Evolutionary conservation across 2,888 invertebrate species (phyloP), one percentile per base, ranked within the genome.

Genomic region (Iselma pallidipennis): DNA sequence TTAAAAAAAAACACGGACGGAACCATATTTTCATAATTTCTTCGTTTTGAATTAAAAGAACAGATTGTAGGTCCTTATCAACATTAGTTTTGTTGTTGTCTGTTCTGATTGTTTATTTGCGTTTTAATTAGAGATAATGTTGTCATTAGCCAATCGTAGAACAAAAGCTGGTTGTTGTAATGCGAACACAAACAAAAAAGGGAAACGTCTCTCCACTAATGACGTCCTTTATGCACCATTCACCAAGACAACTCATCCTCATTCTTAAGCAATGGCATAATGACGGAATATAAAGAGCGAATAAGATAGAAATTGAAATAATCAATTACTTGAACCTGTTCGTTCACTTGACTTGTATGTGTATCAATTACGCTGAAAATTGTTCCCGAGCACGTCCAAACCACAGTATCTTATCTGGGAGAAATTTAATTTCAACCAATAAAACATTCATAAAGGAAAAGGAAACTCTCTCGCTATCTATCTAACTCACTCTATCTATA

Each of bases 391-490:
- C 66, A 70, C 66, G 68, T 71, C 64, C 61, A 65, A 69, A 71
- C 69, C 75, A 71, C 75, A 73, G 74, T 76, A 77, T 75, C 74
- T 78, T 74, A 77, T 72, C 72, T 70, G 57, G n/a, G n/a, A 65
- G 73, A 78, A 77, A 78, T 78, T 79, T 79, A 79, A 79, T 79
- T 79, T 79, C 66, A 68, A 71, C 77, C 75, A 77, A 79, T 79
- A 79, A 79, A 78, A 78, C 79, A 78, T 79, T 76, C 79, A 79
- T 78, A 78, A 77, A 76, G 76, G 64, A 6, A 19, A 21, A 66
- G 68, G 64, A 65, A 61, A 66, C 63, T 65, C 70, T 72, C 72
- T 71, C 29, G 3, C 45, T 19, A 10, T 45, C 45, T n/a, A n/a
- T n/a, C n/a, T n/a, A n/a, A n/a, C n/a, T n/a, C n/a, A n/a, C n/a